Percentiles rank a stretch among this genome's conserved stretches.
phyloP scores from a whole-genome alignment of 2,113 vertebrate genomes.

The Chelonoidis abingdonii region DNA sequence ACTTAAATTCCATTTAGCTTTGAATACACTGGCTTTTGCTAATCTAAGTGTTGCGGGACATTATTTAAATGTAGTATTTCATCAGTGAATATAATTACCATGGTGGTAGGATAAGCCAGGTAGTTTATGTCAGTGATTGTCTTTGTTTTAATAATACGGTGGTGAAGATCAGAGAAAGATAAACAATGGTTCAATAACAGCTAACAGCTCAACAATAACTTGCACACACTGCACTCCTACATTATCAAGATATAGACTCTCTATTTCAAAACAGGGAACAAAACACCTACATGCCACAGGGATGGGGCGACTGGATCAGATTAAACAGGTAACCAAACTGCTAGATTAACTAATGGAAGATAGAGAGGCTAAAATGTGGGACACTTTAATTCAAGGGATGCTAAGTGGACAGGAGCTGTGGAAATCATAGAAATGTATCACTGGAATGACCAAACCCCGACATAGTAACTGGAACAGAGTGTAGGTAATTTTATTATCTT shows the following conservation, averaged over 20 bases:
- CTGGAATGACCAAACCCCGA: not conserved
- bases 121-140: not conserved
- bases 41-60: not conserved
- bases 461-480: not conserved
- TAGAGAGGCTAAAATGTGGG: fast-evolving
- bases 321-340: not conserved
- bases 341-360: not conserved
- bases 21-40: not conserved
- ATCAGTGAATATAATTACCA: not conserved
- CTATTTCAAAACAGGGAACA: not conserved
- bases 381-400: fast-evolving
- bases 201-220: not conserved
- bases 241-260: fast-evolving
- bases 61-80: not conserved
- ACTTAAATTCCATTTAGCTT: fast-evolving
- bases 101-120: not conserved
- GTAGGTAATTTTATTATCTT: not conserved
- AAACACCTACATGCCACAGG: not conserved
- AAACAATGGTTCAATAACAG: not conserved
- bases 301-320: not conserved
- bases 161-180: not conserved
- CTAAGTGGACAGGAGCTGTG: not conserved
- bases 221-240: not conserved
- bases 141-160: not conserved
- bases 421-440: not conserved